Percentiles rank a stretch among this genome's conserved stretches.
phyloP scores from a whole-genome alignment of 2,797 vertebrate species.

The Apogon talboti region DNA sequence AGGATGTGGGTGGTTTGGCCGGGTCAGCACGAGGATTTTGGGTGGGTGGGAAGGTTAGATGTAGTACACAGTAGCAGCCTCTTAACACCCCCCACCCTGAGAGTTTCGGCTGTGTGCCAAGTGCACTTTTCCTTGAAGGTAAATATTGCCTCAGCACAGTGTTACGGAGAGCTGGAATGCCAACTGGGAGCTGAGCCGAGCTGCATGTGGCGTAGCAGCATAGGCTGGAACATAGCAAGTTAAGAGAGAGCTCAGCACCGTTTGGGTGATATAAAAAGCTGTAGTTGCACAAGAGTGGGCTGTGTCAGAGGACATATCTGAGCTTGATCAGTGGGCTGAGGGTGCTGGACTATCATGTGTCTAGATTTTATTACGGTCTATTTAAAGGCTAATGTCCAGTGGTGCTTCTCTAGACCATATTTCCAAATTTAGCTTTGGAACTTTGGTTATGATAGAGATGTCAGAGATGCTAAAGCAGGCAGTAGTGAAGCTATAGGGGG shows the following conservation, averaged over 20 bases:
- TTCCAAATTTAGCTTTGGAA: constrained; percentile 65
- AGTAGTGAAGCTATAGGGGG: background rate
- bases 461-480: constrained; percentile 14
- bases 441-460: constrained; percentile 28
- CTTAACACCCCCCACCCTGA: constrained; percentile 41
- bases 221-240: constrained; percentile 42
- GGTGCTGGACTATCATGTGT: constrained; percentile 62
- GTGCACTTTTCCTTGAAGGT: constrained; percentile 76
- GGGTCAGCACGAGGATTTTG: constrained; percentile 70
- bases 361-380: constrained; percentile 76
- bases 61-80: constrained; percentile 72
- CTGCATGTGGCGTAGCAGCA: constrained; percentile 51
- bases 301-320: constrained; percentile 58
- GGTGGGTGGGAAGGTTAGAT: constrained; percentile 73
- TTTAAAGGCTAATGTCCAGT: constrained; percentile 73
- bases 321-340: constrained; percentile 53
- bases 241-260: constrained; percentile 43
- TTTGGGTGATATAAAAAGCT: constrained; percentile 66
- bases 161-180: constrained; percentile 68
- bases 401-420: constrained; percentile 43
- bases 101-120: constrained; percentile 76
- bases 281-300: constrained; percentile 52
- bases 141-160: constrained; percentile 79
- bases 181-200: constrained; percentile 58
- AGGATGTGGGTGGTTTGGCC: constrained; percentile 72